Evolutionary conservation across 2,797 vertebrate species (phyloP).

Genomic region (Sciaenops ocellatus): DNA sequence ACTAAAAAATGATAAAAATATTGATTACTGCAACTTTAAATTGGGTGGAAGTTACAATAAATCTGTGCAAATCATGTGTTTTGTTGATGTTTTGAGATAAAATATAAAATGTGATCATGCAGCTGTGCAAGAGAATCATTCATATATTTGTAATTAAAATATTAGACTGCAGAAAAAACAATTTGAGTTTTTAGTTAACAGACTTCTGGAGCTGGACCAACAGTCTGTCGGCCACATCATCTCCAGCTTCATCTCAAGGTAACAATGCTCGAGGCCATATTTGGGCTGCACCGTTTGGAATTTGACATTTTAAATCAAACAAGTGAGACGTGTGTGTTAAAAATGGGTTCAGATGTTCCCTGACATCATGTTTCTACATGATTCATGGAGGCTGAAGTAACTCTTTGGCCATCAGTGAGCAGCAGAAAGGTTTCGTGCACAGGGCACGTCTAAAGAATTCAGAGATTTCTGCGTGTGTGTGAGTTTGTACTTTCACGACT

Average conservation of each 20-base stretch:
- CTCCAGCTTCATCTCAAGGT: not conserved
- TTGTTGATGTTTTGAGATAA: not conserved
- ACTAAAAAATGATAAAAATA: not conserved
- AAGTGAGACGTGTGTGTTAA: not conserved
- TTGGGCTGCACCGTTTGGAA: not conserved
- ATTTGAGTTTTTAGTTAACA: not conserved
- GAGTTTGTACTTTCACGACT: not conserved
- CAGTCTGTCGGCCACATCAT: not conserved
- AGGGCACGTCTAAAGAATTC: not conserved
- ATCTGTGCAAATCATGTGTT: not conserved
- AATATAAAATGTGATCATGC: not conserved
- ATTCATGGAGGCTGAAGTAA: slow-evolving; percentile 16
- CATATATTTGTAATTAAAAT: not conserved
- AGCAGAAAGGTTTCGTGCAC: not conserved
- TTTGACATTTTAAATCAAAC: slow-evolving; percentile 7
- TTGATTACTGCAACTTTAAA: not conserved
- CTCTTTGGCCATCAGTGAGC: not conserved
- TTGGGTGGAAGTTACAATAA: not conserved
- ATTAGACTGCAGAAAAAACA: not conserved
- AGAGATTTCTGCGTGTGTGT: not conserved
- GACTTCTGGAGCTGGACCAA: not conserved
- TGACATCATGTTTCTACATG: not conserved
- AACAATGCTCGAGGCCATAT: not conserved
- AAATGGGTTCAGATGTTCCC: slow-evolving; percentile 11
- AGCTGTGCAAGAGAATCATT: not conserved